phyloP scores from a whole-genome alignment of 1,140 invertebrate genomes.

The Platyscapa corneri region DNA sequence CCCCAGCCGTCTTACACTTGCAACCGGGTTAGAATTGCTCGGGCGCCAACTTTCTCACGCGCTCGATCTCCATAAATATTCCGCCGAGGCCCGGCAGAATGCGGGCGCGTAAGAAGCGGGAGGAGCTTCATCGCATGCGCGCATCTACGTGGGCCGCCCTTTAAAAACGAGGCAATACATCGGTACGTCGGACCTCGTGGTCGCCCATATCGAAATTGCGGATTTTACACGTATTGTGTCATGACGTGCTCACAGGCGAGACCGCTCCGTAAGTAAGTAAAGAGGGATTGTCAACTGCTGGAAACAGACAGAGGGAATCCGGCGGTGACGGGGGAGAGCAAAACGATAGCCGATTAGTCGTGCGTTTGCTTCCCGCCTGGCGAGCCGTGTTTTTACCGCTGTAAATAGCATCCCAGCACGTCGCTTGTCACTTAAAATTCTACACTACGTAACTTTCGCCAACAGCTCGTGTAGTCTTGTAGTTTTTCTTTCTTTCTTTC shows the following conservation, averaged over 20 bases:
- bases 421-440: not conserved
- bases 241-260: slow-evolving; percentile 13
- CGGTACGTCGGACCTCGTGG: not conserved
- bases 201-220: slow-evolving; percentile 21
- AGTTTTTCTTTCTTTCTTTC: no score
- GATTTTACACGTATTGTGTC: not conserved
- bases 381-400: not conserved
- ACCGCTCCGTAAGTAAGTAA: not conserved
- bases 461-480: not conserved
- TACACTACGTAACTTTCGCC: not conserved
- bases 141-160: not conserved
- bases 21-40: not conserved
- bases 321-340: not conserved
- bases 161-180: not conserved
- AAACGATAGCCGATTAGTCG: not conserved
- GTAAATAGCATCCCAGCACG: not conserved
- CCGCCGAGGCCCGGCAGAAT: not conserved
- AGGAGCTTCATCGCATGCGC: not conserved
- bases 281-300: no score
- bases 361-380: no score
- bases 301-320: no score
- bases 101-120: no score
- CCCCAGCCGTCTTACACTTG: not conserved
- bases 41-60: not conserved
- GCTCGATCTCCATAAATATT: slow-evolving; percentile 1